Evolutionary conservation across 2,888 invertebrate genomes (phyloP), one percentile per base, ranked within the genome.

Genomic region (Cosmorhoe ocellata): DNA sequence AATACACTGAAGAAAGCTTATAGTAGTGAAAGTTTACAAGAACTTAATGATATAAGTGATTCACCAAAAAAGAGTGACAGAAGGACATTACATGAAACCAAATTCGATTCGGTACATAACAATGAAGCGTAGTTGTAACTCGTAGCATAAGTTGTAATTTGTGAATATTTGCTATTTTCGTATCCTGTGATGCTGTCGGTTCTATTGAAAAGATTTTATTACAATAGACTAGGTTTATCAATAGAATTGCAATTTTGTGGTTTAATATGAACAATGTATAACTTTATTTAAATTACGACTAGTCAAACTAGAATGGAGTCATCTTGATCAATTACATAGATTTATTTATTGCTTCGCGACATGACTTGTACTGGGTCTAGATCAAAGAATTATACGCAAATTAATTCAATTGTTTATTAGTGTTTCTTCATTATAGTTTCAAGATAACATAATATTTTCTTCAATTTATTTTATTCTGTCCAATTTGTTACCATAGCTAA

Each of bases 291-390:
- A 48, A 66, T 74, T 41, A 74, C 67, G 86, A 88, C 89, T 90
- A 89, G 89, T 90, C 89, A 90, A 83, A 81, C 77, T 82, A 81
- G 80, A 72, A 76, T 76, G 73, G 71, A 79, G 79, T 79, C 81
- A 79, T 74, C 74, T 74, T 74, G 79, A 74, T 70, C 71, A 74
- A 75, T 74, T 75, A 49, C 51, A 59, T 81, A 81, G 77, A 76
- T 78, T 75, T 84, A 86, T 86, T 86, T 85, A 86, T 85, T 85
- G 67, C 72, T 79, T 79, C 71, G 45, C 51, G 51, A 43, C 28
- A 28, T 47, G 59, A 61, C 45, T 40, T 64, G 44, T 48, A 56
- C 58, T 56, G 63, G 58, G 61, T 62, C 57, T 39, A 24, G 59
- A 63, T 61, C 59, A 59, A 61, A 58, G 58, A 59, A 56, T 45